Base-by-base conservation (phyloP, 2,888 invertebrate species). In the Drosophila vallismaia region DNA sequence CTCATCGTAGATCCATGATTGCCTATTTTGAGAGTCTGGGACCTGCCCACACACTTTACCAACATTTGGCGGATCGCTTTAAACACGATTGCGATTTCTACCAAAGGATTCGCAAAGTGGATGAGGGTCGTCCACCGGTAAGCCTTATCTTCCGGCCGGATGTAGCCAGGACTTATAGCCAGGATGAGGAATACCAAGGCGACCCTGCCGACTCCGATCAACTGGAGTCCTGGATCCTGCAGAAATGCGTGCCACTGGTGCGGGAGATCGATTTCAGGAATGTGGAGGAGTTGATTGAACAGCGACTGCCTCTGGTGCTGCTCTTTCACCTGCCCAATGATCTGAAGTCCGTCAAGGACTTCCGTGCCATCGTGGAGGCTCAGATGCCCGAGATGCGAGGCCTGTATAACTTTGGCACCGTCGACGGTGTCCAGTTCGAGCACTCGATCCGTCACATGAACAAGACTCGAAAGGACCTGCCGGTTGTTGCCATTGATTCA, bases 401-500 rank as follows among this genome's bases (percentile, higher is more conserved):
- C 0, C 29, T 14, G 0, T 74, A 75, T 2, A 83, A 67, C 26
- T 81, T 68, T 55, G 66, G 66, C 1, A 83, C 71, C 0, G 80
- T 82, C 1, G 59, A 83, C 29, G 77, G 78, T 0, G 0, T 44
- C 0, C 57, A 57, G 33, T 86, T 81, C 19, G 59, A 55, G 28
- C 78, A 81, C 14, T 80, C 84, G 0, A 59, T 86, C 2, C 1
- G 6, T 0, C 78, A 83, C 8, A 54, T 80, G 74, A 69, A 68
- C 5, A 71, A 66, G 46, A 48, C 57, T 0, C 4, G n/a, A 0
- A 45, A 10, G 7, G 80, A 81, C 50, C 44, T 86, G 28, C 81
- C 84, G 4, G 2, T 86, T 0, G 72, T 82, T 4, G 87, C 81
- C 54, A 84, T 86, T 14, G 81, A 82, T 56, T 84, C 85, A 4